Evolutionary conservation across 2,888 invertebrate species (phyloP), one percentile per base, ranked within the genome.

Genomic region (Allygus modestus): DNA sequence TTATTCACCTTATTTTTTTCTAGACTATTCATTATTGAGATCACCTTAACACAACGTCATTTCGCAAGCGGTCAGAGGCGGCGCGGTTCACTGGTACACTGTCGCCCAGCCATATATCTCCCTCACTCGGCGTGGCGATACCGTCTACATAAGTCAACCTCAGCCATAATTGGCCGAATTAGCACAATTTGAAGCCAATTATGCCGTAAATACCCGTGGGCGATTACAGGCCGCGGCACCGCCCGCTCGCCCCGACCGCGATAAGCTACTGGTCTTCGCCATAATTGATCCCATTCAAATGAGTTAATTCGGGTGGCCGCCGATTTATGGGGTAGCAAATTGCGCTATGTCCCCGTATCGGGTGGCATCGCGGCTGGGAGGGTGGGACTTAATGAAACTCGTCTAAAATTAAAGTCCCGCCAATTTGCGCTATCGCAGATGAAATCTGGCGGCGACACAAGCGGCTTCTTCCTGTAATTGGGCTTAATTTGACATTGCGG

Each of bases 151-250:
- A 79, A 79, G 58, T 79, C 79, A 77, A 79, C 79, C 58, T 2
- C 12, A 33, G 58, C 31, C 79, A 20, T 79, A 79, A 79, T 79
- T 58, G 79, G 79, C 15, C 79, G 58, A 79, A 79, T 79, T 79
- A 79, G 79, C 79, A 58, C 79, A 79, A 58, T 79, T 79, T 37
- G 54, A 79, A 58, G 79, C 54, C 79, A 54, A 79, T 79, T 79
- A 79, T 37, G 37, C 37, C 58, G 58, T 58, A 79, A 79, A 79
- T 79, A 37, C 79, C 79, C 5, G 33, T 11, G 23, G 54, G 11
- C 28, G 75, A 77, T 77, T 77, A 77, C 28, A 77, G 75, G 46
- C 41, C 71, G 20, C 71, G 51, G 20, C 73, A 43, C 43, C 77
- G 77, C 46, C 20, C 43, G n/a, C n/a, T n/a, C n/a, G n/a, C n/a